phyloP scores from a whole-genome alignment of 2,797 vertebrate genomes.

The Parambassis ranga region DNA sequence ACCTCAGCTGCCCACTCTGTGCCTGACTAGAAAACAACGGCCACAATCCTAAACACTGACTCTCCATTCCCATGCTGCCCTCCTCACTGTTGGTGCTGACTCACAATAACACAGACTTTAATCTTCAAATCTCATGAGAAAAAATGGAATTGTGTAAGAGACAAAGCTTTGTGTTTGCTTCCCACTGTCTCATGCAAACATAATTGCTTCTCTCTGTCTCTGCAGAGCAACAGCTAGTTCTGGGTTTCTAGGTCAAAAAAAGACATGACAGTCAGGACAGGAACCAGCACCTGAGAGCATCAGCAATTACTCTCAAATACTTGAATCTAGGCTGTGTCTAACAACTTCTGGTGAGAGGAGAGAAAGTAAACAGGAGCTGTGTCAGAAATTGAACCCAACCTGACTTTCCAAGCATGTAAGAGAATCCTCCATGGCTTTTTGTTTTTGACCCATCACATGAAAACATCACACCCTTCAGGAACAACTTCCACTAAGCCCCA shows the following conservation, averaged over 20 bases:
- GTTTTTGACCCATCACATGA: too few species aligned
- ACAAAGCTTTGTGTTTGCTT: constrained; percentile 35
- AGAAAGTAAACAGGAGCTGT: background rate
- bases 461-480: too few species aligned
- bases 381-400: too few species aligned
- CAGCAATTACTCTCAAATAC: too few species aligned
- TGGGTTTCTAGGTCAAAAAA: constrained; percentile 12
- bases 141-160: constrained; percentile 7
- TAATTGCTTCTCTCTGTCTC: constrained; percentile 6
- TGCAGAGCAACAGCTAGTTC: background rate
- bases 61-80: constrained; percentile 69
- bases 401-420: too few species aligned
- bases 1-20: constrained; percentile 77
- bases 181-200: constrained; percentile 34
- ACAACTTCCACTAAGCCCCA: too few species aligned
- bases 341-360: background rate
- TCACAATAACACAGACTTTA: constrained; percentile 40
- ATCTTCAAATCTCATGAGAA: constrained; percentile 44
- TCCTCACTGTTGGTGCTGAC: constrained; percentile 55
- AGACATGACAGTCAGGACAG: background rate
- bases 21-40: constrained; percentile 74
- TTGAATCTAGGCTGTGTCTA: background rate
- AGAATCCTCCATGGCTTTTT: too few species aligned
- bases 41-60: constrained; percentile 63
- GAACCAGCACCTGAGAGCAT: too few species aligned